A percentile compares a stretch with the other conserved stretches of the same genome.
Conservation (phyloP, 2,888 invertebrate species). For the Clitarchus hookeri region DNA sequence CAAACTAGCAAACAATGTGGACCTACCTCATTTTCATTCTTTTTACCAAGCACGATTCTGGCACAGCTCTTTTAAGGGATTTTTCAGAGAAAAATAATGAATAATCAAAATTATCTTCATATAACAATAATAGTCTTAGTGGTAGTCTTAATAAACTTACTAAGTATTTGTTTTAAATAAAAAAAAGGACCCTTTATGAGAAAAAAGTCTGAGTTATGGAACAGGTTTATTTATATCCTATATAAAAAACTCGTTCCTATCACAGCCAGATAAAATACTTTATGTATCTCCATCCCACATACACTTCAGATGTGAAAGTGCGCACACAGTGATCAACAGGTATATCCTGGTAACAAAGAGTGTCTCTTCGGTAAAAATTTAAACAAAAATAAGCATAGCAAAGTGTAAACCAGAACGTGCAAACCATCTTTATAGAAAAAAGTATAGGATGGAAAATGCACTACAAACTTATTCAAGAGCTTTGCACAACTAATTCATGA, state of each 20-base stretch:
- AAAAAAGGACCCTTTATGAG: background rate
- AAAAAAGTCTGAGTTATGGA: background rate
- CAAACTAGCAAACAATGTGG: background rate
- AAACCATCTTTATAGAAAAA: background rate
- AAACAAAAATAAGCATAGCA: too few species aligned
- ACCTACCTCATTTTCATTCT: background rate
- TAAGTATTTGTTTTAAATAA: background rate
- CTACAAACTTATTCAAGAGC: too few species aligned
- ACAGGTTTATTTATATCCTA: background rate
- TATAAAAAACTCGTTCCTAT: background rate
- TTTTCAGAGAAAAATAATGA: background rate
- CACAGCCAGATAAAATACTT: conserved; percentile 14
- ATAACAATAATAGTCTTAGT: background rate
- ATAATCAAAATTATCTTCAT: background rate
- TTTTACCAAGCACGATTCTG: background rate
- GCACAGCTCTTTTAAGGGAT: background rate
- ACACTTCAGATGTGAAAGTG: background rate
- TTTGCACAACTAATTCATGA: too few species aligned
- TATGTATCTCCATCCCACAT: background rate
- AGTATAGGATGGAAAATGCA: background rate
- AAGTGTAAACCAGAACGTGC: background rate
- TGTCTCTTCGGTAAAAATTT: background rate
- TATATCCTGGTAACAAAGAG: background rate
- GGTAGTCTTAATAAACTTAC: background rate
- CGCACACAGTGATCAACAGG: background rate